A percentile compares a stretch with the other conserved stretches of the same genome.
Evolutionary conservation across 2,113 vertebrate species (phyloP).

Genomic region (Carollia perspicillata): DNA sequence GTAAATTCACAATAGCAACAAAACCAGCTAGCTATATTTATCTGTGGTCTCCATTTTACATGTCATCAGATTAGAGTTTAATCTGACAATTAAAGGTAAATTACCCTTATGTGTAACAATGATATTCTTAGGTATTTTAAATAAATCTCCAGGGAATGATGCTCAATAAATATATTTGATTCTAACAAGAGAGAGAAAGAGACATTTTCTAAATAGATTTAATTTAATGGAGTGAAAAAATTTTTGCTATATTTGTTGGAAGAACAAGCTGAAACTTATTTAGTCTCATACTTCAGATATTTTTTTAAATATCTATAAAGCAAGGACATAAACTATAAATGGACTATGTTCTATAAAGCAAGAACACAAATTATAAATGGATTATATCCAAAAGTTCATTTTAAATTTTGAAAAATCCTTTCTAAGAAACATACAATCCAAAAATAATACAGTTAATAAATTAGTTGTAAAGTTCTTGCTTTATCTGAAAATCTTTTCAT

Average conservation of each 20-base stretch:
- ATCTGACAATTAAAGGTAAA: conserved; percentile 26
- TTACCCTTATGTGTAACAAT: background rate
- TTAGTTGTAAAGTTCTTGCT: background rate
- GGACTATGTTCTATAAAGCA: background rate
- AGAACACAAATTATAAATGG: background rate
- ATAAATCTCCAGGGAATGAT: background rate
- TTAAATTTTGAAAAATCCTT: background rate
- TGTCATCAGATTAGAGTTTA: conserved; percentile 4
- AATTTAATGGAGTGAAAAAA: background rate
- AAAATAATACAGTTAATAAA: background rate
- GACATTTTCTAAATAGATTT: background rate
- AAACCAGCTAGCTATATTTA: conserved; percentile 9
- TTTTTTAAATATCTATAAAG: background rate
- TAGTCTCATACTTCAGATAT: background rate
- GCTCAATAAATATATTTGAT: background rate
- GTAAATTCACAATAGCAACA: conserved; percentile 13
- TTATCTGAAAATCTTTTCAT: background rate
- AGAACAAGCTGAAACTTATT: conserved; percentile 14
- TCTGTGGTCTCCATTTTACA: background rate
- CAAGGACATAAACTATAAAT: background rate
- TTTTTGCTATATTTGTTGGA: background rate
- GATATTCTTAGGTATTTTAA: conserved; percentile 9
- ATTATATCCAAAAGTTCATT: background rate
- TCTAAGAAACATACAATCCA: background rate
- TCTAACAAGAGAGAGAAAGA: background rate